Evolutionary conservation across 2,113 vertebrate genomes (phyloP), one percentile per base, ranked within the genome.

Genomic region (Tragelaphus buxtoni): DNA sequence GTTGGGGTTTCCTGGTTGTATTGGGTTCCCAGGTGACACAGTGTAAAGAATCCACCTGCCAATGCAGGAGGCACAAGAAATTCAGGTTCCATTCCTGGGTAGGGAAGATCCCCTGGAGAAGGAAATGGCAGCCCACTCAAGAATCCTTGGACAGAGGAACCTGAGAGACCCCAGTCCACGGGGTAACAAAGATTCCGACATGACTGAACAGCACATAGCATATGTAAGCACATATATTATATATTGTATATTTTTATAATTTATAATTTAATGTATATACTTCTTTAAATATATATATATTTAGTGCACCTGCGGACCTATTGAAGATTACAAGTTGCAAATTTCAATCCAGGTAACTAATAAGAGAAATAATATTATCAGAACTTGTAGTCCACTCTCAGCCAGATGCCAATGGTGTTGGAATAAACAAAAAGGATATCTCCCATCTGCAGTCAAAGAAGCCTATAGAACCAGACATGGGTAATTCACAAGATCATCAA

Each of bases 381-480:
- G 11, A 72, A 42, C 58, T 47, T 76, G 22, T 58, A 42, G 1
- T 45, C 17, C 18, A 60, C 14, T 49, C 42, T 90, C 32, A 77
- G 20, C 7, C 35, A 69, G 16, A 4, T 1, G 3, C 10, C 49
- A 69, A 20, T 11, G 35, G 8, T 69, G 1, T 1, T 13, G 35
- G 9, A 83, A 28, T 12, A 35, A 80, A 80, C 1, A 10, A 74
- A 9, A 26, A 45, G 9, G 26, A 35, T 2, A 80, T 11, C 22
- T 69, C 2, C 9, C 32, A 81, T 12, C 8, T 22, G 5, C 2
- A 32, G 47, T 60, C 20, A n/a, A 11, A 83, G 77, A 7, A 47
- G 42, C 24, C 20, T 9, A 9, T 13, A 53, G 35, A 79, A 53
- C 24, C 9, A 65, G 11, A 94, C 32, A 45, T 53, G 5, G 0